Base-by-base conservation (phyloP, 2,797 vertebrate genomes). In the Pseudochaenichthys georgianus region DNA sequence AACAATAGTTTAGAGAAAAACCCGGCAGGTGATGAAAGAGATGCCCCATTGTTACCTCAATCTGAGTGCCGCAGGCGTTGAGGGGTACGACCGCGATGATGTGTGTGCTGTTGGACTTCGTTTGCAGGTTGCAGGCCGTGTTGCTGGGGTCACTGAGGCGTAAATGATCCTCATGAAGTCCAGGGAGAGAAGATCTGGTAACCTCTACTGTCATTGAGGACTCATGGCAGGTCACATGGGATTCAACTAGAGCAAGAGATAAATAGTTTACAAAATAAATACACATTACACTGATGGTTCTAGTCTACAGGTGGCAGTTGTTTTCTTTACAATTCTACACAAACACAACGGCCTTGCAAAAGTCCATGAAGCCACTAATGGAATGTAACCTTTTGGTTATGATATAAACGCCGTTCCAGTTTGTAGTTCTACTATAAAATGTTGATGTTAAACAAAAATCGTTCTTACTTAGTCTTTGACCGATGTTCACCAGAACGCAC, bases 51-150 rank as follows among this genome's bases (percentile, higher is more conserved):
- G 34, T 75, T 70, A 94, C 94, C 91, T 92, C 86, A 21, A 94
- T 83, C 71, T 89, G 57, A 72, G 94, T 94, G 11, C 94, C 94
- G 42, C 94, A 95, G 3, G 84, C 71, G n/a, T 87, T 93, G 54
- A 94, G 93, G 9, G 93, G 93, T 55, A 93, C 3, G 28, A 79
- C 41, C 0, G 72, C 90, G 10, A 92, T 45, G 55, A 94, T 2
- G 53, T 94, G 91, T 9, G 87, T 91, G 66, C 60, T 75, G 83
- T 95, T 95, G 68, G 93, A 94, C 63, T 68, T 43, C 5, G 1
- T 4, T 19, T 16, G 51, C 4, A 93, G 75, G 65, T 46, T 85
- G 89, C 93, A 93, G 64, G 45, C 66, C 0, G 71, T 80, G 83
- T 92, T 92, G 38, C 28, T 13, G 43, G 86, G 50, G 46, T 95